These are phyloP conservation scores for Agonopterix alstromeriana DNA, from an alignment of 2,888 invertebrate genomes.

Conservation along the genomic window DNA sequence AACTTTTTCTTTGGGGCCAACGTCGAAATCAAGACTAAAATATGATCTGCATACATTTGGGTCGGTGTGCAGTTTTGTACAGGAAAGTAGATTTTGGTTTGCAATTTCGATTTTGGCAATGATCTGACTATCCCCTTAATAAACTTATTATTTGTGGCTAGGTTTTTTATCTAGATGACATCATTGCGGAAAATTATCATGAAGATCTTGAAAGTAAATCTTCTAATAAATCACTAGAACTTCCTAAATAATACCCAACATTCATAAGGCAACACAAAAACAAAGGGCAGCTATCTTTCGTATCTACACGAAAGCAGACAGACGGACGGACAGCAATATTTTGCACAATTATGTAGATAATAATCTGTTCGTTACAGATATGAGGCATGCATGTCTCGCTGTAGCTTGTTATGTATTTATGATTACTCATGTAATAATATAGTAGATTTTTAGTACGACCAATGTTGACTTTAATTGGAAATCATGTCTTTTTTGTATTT, in stretches of 20 bases:
- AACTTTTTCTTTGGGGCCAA: no score
- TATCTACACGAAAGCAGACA: slow-evolving; percentile 36
- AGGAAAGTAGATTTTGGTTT: no score
- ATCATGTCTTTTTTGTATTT: no score
- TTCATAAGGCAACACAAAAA: background rate
- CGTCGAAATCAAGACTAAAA: no score
- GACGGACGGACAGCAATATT: slow-evolving; percentile 53
- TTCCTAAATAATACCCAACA: background rate
- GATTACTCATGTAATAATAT: slow-evolving; percentile 23
- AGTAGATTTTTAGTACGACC: slow-evolving; percentile 21
- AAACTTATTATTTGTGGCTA: no score
- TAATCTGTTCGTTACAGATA: slow-evolving; percentile 45
- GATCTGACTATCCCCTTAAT: no score
- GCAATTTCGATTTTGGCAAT: no score
- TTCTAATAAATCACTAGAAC: background rate
- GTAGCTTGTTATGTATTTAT: slow-evolving; percentile 31
- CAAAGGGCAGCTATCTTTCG: slow-evolving; percentile 24
- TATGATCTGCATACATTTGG: no score
- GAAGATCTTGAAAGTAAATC: background rate
- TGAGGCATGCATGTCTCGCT: slow-evolving; percentile 37
- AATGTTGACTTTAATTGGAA: slow-evolving; percentile 13
- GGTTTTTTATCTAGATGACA: no score
- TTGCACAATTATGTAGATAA: slow-evolving; percentile 63
- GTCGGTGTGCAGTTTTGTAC: no score
- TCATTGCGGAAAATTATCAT: background rate